Evolutionary conservation across 2,888 invertebrate genomes (phyloP), one percentile per base, ranked within the genome.

Genomic region (Lathronympha strigana): DNA sequence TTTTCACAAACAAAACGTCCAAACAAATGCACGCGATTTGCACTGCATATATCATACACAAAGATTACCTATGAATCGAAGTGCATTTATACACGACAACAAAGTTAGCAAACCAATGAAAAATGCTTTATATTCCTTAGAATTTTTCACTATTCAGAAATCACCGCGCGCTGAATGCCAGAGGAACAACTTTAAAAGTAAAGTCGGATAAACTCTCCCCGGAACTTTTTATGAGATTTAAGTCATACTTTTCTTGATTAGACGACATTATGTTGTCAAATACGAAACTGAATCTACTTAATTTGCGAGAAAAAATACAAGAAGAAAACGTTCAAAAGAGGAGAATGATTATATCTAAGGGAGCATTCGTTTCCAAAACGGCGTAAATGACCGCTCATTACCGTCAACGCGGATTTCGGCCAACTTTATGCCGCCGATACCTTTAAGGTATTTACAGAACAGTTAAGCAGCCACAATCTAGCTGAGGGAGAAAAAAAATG

Each of bases 371-470:
- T 84, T 87, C 79, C 73, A 73, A 86, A 90, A 90, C 88, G 89
- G 84, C 81, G 81, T 84, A 86, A 87, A 82, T 85, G 84, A 82
- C 86, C 76, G 79, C 84, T 90, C 88, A 88, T 92, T 91, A 90
- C 84, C 83, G 88, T 91, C 91, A 88, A 76, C 84, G 74, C 78
- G 81, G 84, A 86, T 86, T 78, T 81, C 77, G 77, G 81, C 74
- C 72, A 82, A 86, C 82, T 89, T 90, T 90, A 88, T 80, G 80
- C 77, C 78, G 77, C 86, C 88, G 84, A 90, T 91, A 92, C 88
- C 86, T 90, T 86, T 82, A 86, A 88, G 88, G 86, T 89, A 87
- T 90, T 90, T 88, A 88, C 87, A 86, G 88, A 89, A 84, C 82
- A 84, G 82, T 83, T 85, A 83, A 88, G 81, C 83, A 81, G 76